Conservation (phyloP, 2,888 invertebrate genomes). For the Nomada ruficornis region DNA sequence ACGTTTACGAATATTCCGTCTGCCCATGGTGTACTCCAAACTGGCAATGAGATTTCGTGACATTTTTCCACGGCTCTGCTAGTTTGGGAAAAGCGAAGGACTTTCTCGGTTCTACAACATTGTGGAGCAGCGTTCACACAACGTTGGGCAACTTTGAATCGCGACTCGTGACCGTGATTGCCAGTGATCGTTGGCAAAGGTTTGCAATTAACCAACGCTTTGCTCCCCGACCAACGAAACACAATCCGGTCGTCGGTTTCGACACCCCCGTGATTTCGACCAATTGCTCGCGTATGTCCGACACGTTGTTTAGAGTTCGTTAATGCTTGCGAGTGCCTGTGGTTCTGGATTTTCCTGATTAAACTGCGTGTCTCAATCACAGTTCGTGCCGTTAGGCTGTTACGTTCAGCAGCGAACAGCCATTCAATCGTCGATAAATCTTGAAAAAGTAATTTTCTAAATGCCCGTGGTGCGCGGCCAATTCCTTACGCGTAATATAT, state of each 20-base stretch:
- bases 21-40: too few relatives aligned
- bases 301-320: constrained; percentile 18
- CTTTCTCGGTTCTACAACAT: background rate
- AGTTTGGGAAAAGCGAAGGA: too few relatives aligned
- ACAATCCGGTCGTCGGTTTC: background rate
- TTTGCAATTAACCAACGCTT: constrained; percentile 52
- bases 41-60: too few relatives aligned
- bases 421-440: too few relatives aligned
- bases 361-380: background rate
- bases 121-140: background rate
- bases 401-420: too few relatives aligned
- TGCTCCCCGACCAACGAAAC: constrained; percentile 24
- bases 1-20: too few relatives aligned
- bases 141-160: constrained; percentile 14
- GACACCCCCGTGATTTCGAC: constrained; percentile 7
- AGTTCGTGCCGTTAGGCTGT: background rate
- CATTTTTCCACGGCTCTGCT: too few relatives aligned
- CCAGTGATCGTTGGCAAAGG: constrained; percentile 46
- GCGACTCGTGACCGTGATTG: constrained; percentile 17
- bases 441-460: too few relatives aligned
- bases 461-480: too few relatives aligned
- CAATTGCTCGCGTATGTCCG: background rate
- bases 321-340: constrained; percentile 8
- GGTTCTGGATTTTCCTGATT: constrained; percentile 12
- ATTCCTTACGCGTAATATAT: too few relatives aligned